Conservation (phyloP, 2,888 invertebrate genomes). For the Nemurella pictetii region DNA sequence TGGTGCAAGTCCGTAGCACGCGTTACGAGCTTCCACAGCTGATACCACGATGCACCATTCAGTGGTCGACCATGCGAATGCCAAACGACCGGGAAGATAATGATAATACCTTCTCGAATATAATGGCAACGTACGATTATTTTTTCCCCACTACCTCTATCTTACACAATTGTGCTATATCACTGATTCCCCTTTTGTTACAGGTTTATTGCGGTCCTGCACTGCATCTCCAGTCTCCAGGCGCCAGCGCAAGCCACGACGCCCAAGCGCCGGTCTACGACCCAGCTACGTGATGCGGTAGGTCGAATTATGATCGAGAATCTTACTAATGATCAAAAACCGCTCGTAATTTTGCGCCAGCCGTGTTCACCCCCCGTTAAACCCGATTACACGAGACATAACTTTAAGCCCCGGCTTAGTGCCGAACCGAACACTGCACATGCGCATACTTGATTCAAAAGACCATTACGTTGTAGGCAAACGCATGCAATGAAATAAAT, state of each 20-base stretch:
- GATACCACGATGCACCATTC: no score
- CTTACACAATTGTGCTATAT: no score
- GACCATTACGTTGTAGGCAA: no score
- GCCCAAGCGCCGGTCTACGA: no score
- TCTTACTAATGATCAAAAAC: background rate
- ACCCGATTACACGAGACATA: background rate
- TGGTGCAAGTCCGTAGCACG: no score
- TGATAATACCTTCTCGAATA: background rate
- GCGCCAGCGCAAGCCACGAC: no score
- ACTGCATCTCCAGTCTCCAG: background rate
- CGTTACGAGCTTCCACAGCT: no score
- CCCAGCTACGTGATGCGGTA: background rate
- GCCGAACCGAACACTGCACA: background rate
- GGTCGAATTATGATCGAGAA: background rate
- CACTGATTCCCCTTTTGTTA: background rate
- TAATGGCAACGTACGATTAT: background rate
- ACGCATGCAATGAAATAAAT: background rate
- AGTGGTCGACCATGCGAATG: background rate
- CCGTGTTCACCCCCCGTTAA: background rate
- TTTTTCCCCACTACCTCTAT: background rate
- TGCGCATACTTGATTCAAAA: background rate
- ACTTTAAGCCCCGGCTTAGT: background rate
- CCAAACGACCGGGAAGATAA: background rate
- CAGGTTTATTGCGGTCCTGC: background rate
- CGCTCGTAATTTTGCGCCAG: background rate